Evolutionary conservation across 2,797 vertebrate species (phyloP), one percentile per base, ranked within the genome.

Genomic region (Lacerta bilineata): DNA sequence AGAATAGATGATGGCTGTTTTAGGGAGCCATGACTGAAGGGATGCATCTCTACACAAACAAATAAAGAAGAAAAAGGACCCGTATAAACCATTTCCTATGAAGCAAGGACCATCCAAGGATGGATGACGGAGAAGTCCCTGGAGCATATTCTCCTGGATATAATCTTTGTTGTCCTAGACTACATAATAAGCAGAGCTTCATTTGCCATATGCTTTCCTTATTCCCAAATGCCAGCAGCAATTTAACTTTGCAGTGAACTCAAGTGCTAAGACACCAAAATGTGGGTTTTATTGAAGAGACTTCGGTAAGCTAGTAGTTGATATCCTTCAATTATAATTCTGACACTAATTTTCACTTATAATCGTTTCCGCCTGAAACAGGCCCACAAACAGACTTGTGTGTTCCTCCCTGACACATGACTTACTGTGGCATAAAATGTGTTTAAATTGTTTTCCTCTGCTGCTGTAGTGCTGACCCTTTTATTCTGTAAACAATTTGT

Each of bases 401-500:
- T 74, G 94, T 93, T 79, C 88, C 80, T 93, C 93, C 90, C 91
- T 93, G 95, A 95, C 80, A 69, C 91, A 95, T 76, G 94, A 96
- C 92, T 96, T 96, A 96, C 86, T 92, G 50, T 66, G 59, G 90
- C 91, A 96, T 96, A 96, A 95, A 88, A 95, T 94, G 94, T 96
- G 89, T 93, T 95, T 96, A 93, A 96, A 96, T 95, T 93, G 95
- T 90, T 89, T 88, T 94, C 95, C 61, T 81, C 85, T 46, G 91
- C 89, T 95, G 81, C 94, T 93, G 80, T 89, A 2, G 80, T 93
- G 92, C 93, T 97, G 96, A 97, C 96, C 96, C 72, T 93, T 88
- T 91, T 90, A 93, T 91, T 93, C 94, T 91, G 94, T 95, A 96
- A 97, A 96, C 96, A 97, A 96, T 97, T 97, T 96, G 91, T 96